Evolutionary conservation across 2,888 invertebrate genomes (phyloP), one percentile per base, ranked within the genome.

Genomic region (Clunio marinus): DNA sequence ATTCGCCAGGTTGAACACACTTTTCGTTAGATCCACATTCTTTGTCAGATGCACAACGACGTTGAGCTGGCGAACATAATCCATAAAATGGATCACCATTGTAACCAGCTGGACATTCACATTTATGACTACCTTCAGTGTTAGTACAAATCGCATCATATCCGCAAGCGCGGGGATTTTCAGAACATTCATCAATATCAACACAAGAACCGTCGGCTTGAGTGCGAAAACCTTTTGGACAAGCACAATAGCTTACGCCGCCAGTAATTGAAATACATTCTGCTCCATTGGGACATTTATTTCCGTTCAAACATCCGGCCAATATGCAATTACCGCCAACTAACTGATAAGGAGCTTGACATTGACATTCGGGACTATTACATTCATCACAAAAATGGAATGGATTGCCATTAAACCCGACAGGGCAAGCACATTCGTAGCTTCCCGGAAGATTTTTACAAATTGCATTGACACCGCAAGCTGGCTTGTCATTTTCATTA

Each of bases 391-490:
- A 95, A 72, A 88, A 82, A 15, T 88, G 84, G 75, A 93, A 95
- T 1, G 95, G 93, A 79, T 95, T 94, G 55, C 94, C 94, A 74
- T 89, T 91, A 75, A 89, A 93, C 32, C 92, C 93, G 27, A 86
- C 82, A 0, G 93, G 90, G 74, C 95, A 96, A 74, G 91, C 90
- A 73, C 95, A 96, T 78, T 93, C 93, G 75, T 94, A 96, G 75
- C 93, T 93, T 58, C 95, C 95, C 0, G 94, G 94, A 63, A 94
- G 80, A 79, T 96, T 96, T 76, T 92, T 93, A 75, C 95, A 96
- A 69, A 93, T 85, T 0, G 94, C 93, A 77, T 93, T 93, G 24
- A 91, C 79, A 0, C 94, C 95, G 77, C 95, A 95, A 17, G 91
- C 88, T 1, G 88, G 85, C 72, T 89, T 89, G 69, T 87, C 88